Base-by-base conservation (phyloP, 2,113 vertebrate genomes). In the Pteruthius melanotis region DNA sequence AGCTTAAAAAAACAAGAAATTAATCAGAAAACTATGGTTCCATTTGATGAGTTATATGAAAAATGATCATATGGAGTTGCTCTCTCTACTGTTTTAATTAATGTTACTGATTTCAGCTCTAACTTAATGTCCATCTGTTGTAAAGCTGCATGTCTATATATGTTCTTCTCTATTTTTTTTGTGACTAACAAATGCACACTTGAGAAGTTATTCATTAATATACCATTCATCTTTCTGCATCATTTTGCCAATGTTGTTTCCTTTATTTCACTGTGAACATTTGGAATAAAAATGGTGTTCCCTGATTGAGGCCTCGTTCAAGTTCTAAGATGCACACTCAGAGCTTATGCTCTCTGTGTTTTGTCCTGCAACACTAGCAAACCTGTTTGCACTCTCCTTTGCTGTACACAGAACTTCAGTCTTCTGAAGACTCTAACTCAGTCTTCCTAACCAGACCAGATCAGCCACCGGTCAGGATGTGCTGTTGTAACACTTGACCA, bases 31-130 rank as follows among this genome's bases (percentile, higher is more conserved):
- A 64, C 15, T 52, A 28, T 27, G 15, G n/a, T 76, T 94, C 30
- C 54, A 39, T 83, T 92, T 80, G 59, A 74, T 80, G 81, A 84
- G 50, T 61, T 88, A 65, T 8, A 80, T 33, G 63, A 88, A 94
- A 92, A 95, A 77, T 42, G 23, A 90, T 94, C 90, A 92, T 92
- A 94, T 91, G 93, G 93, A 94, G 26, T 81, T 93, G 80, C 83
- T 97, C 69, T 83, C 69, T 90, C 89, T 75, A 47, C 76, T 75
- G 83, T 60, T 94, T 84, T 96, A 94, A 97, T 96, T 95, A 94
- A 92, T 3, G 23, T 66, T 89, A 88, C 90, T 86, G 79, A 93
- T 71, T 93, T 83, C 83, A 92, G 86, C 60, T 92, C 81, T 87
- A 91, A 84, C 63, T 92, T 81, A 66, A 63, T 44, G 60, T 87